Conservation (phyloP, 2,113 vertebrate species). For the Hypocryptadius cinnamomeus region DNA sequence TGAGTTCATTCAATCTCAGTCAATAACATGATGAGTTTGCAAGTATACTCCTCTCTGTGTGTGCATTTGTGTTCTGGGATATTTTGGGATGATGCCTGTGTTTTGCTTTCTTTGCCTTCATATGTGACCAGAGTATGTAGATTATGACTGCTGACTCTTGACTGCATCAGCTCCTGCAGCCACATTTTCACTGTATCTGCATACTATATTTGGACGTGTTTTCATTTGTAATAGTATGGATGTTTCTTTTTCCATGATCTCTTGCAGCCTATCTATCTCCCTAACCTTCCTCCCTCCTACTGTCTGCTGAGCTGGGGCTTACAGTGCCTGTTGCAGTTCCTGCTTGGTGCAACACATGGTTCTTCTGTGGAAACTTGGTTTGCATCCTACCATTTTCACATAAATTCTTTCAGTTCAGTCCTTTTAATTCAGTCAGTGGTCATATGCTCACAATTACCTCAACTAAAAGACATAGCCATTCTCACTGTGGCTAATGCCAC, state of each 20-base stretch:
- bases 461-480: background rate
- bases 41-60: background rate
- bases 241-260: background rate
- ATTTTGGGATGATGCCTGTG: background rate
- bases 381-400: background rate
- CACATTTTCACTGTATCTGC: background rate
- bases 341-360: background rate
- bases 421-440: background rate
- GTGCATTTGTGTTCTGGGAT: background rate
- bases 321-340: background rate
- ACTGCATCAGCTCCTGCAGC: background rate
- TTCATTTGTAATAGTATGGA: background rate
- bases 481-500: background rate
- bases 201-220: background rate
- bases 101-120: background rate
- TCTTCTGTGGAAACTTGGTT: background rate
- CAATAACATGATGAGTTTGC: background rate
- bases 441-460: background rate
- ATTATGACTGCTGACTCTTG: background rate
- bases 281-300: background rate
- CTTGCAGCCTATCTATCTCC: background rate
- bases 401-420: background rate
- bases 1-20: background rate
- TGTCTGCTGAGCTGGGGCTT: background rate
- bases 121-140: background rate